These are phyloP conservation scores for Melanotaenia maccullochi DNA, from an alignment of 2,797 vertebrate species.

Conservation along the genomic window DNA sequence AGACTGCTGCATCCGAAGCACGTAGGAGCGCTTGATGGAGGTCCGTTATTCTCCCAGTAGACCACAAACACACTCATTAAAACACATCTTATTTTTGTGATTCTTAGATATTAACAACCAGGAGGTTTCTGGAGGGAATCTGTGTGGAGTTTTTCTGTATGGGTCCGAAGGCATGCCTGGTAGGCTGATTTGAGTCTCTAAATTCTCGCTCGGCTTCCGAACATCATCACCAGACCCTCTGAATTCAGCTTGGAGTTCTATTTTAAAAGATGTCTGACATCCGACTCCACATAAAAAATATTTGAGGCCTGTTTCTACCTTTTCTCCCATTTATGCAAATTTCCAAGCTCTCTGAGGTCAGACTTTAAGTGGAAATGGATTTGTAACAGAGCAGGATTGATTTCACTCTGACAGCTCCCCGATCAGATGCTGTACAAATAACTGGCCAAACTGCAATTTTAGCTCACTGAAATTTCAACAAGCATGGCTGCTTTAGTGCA, in stretches of 20 bases:
- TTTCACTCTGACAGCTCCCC: constrained; percentile 33
- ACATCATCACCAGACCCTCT: background rate
- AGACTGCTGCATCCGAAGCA: no score
- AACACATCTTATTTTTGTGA: no score
- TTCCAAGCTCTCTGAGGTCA: constrained; percentile 29
- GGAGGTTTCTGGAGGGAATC: no score
- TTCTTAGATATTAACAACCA: no score
- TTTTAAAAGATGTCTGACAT: background rate
- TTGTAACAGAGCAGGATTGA: constrained; percentile 36
- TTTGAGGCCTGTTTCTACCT: background rate
- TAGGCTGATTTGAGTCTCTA: no score
- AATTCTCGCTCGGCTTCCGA: no score
- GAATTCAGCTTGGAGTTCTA: fast-evolving
- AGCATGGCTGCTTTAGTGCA: constrained; percentile 24
- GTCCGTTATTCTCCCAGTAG: no score
- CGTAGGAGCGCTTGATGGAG: no score
- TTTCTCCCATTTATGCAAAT: constrained; percentile 7
- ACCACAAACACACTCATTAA: no score
- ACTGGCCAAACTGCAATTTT: constrained; percentile 27
- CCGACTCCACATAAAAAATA: background rate
- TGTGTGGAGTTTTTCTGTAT: no score
- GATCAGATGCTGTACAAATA: constrained; percentile 21
- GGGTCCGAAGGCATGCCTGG: no score
- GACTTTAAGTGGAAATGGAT: constrained; percentile 26
- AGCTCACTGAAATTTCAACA: constrained; percentile 10